A percentile compares a stretch with the other conserved stretches of the same genome.
These are phyloP conservation scores for Rhipidura dahli DNA, from an alignment of 2,113 vertebrate genomes.

Conservation along the genomic window DNA sequence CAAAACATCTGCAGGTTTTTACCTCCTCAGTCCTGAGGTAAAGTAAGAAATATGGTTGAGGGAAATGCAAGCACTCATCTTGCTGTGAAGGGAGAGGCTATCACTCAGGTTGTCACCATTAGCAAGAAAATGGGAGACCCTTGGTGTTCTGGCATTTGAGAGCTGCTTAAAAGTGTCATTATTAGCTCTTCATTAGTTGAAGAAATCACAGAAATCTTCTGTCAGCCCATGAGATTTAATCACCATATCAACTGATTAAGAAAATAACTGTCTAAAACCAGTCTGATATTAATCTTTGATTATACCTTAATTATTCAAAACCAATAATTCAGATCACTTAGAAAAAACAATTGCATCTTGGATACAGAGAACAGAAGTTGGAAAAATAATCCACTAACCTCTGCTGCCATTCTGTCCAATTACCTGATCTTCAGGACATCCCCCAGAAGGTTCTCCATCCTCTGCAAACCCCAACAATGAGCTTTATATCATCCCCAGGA, in stretches of 20 bases:
- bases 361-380: neutral
- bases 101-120: accelerated
- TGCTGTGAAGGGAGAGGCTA: neutral
- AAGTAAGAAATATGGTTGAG: neutral
- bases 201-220: neutral
- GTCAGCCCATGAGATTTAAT: neutral
- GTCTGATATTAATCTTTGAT: neutral
- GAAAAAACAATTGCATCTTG: neutral
- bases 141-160: neutral
- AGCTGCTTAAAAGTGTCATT: neutral
- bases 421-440: neutral
- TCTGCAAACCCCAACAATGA: neutral
- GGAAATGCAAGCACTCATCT: neutral
- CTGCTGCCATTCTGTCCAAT: accelerated
- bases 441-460: neutral
- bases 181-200: neutral
- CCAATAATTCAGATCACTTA: neutral
- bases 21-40: neutral
- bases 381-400: neutral
- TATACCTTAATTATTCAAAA: neutral
- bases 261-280: neutral
- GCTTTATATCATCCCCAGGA: neutral
- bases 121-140: neutral
- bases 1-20: neutral
- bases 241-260: neutral